A percentile compares a stretch with the other conserved stretches of the same genome.
Evolutionary conservation across 1,140 invertebrate species (phyloP).

Genomic region (Drosophila arawakana): DNA sequence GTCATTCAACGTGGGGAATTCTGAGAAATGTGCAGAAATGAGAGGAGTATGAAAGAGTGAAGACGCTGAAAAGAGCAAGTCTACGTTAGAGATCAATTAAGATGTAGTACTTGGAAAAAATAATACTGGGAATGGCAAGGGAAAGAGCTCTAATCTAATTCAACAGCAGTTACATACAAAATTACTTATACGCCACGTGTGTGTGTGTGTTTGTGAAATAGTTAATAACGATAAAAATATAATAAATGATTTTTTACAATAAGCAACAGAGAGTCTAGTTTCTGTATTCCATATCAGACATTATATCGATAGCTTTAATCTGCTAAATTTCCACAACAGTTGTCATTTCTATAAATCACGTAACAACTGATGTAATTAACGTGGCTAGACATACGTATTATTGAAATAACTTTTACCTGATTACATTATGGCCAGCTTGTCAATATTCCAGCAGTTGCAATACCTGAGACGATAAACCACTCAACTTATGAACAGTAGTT

Average conservation of each 20-base stretch:
- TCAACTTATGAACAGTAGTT: neutral
- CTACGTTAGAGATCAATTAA: neutral
- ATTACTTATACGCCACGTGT: too few relatives aligned
- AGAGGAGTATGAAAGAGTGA: neutral
- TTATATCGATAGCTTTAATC: too few relatives aligned
- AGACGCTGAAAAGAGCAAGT: slow-evolving; percentile 9
- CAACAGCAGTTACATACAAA: too few relatives aligned
- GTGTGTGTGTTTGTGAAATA: too few relatives aligned
- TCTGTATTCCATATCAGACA: too few relatives aligned
- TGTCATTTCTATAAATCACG: neutral
- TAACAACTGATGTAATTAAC: neutral
- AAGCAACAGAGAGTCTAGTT: too few relatives aligned
- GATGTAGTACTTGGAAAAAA: neutral
- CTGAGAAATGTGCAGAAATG: slow-evolving; percentile 4
- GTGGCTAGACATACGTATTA: slow-evolving; percentile 2
- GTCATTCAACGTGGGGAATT: slow-evolving; percentile 37
- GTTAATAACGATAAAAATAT: too few relatives aligned
- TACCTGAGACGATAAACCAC: slow-evolving; percentile 4
- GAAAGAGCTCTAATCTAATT: too few relatives aligned
- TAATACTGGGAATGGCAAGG: too few relatives aligned
- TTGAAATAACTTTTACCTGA: neutral
- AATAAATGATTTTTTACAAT: too few relatives aligned
- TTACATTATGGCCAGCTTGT: neutral
- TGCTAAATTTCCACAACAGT: neutral
- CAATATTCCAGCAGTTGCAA: slow-evolving; percentile 64